Base-by-base conservation (phyloP, 2,888 invertebrate genomes). In the Ormyrus nitidulus region DNA sequence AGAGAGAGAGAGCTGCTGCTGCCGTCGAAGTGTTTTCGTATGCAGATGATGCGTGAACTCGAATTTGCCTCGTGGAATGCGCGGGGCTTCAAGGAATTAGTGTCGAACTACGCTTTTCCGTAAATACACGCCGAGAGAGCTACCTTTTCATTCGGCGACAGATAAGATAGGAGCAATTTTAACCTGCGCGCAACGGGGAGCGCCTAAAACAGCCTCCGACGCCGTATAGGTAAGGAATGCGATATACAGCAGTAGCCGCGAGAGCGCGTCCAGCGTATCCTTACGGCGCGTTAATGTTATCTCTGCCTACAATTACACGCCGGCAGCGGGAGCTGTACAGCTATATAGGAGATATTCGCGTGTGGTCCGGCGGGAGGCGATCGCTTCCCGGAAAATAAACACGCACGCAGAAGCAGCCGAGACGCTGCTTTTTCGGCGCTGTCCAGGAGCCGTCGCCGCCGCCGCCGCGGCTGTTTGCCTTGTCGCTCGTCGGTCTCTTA, bases 341-440 rank as follows among this genome's bases (percentile, higher is more conserved):
- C 48, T 71, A 49, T 51, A 51, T 13, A 11, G 19, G 19, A 1
- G 13, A 56, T 49, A 44, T 53, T 68, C 65, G 65, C 62, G 78
- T 75, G 77, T 79, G 70, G 79, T 70, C 74, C 77, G 19, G 49
- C 58, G 56, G 19, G 61, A 49, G 77, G 70, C 68, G 65, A 62
- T 81, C 83, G 84, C 85, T 85, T 84, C 85, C 86, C 85, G 85
- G 76, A 87, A 88, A 88, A 87, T 86, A 88, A 89, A 88, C 88
- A 86, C 79, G 79, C 74, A 1, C 19, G 74, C 59, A 71, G 73
- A 64, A 61, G 54, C 77, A 53, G 69, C 49, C 48, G 49, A 44
- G 51, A 34, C n/a, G 7, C 49, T 9, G 46, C 8, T 19, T 13
- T 64, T 64, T 73, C 73, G 73, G 56, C n/a, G 34, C 46, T 59